Conservation (phyloP, 2,113 vertebrate genomes). For the Neoarius graeffei region DNA sequence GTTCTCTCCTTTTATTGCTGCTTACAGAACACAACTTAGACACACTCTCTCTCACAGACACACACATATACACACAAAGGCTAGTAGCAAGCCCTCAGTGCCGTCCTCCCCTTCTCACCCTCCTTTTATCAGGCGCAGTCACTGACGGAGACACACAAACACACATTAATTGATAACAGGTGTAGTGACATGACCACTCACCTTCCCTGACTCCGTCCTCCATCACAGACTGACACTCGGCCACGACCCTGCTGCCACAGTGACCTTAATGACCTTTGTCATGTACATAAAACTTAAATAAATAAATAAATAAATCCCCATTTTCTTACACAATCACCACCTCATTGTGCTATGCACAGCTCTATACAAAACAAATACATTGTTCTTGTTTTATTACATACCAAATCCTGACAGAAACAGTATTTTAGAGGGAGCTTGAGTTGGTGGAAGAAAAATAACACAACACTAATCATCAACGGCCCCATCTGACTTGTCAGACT, state of each 20-base stretch:
- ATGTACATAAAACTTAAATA: conserved; percentile 36
- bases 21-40: too few relatives aligned
- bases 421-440: conserved; percentile 64
- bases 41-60: too few relatives aligned
- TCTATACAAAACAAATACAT: conserved; percentile 43
- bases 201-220: too few relatives aligned
- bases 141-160: too few relatives aligned
- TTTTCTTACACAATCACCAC: conserved; percentile 25
- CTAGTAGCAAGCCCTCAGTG: too few relatives aligned
- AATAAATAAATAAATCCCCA: not conserved
- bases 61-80: too few relatives aligned
- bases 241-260: not conserved
- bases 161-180: too few relatives aligned
- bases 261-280: conserved; percentile 25
- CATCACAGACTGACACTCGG: too few relatives aligned
- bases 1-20: too few relatives aligned
- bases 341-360: conserved; percentile 43
- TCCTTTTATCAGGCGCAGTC: too few relatives aligned
- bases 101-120: too few relatives aligned
- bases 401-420: conserved; percentile 58
- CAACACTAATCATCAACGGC: conserved; percentile 68
- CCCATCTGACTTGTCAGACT: conserved; percentile 67
- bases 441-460: conserved; percentile 70
- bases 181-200: too few relatives aligned
- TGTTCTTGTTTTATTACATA: conserved; percentile 45